phyloP scores from a whole-genome alignment of 2,797 vertebrate genomes.

The Hoplostethus atlanticus region DNA sequence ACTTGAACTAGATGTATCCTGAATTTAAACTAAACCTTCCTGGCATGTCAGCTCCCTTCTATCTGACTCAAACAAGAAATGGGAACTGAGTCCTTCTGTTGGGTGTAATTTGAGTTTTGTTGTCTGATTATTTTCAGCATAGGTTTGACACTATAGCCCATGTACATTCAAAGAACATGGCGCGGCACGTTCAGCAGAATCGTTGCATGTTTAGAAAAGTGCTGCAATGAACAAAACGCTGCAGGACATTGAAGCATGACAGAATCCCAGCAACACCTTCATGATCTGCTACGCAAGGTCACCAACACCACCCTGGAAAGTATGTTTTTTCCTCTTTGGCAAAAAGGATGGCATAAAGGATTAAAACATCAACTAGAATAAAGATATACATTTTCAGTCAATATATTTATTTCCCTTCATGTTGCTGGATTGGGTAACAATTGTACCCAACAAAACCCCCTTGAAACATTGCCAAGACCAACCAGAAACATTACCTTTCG shows the following conservation, averaged over 20 bases:
- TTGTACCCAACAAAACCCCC: conserved; percentile 3
- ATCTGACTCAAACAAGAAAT: conserved; percentile 36
- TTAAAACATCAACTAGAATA: too few species aligned
- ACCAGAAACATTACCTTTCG: not conserved
- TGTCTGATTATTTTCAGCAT: conserved; percentile 45
- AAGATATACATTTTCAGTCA: conserved; percentile 15
- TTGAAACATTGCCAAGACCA: too few species aligned
- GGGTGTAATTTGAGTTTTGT: conserved; percentile 27
- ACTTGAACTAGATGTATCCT: conserved; percentile 76
- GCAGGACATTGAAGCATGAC: conserved; percentile 69
- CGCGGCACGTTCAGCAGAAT: conserved; percentile 51
- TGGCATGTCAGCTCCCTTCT: conserved; percentile 42
- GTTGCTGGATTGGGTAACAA: conserved; percentile 8
- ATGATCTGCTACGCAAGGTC: conserved; percentile 71
- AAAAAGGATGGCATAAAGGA: conserved; percentile 7
- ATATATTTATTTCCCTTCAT: conserved; percentile 4
- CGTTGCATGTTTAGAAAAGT: conserved; percentile 67
- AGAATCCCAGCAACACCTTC: conserved; percentile 67
- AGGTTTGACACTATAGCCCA: conserved; percentile 40
- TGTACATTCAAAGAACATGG: conserved; percentile 54
- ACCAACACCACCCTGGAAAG: conserved; percentile 25
- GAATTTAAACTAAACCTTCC: conserved; percentile 73
- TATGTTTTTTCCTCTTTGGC: conserved; percentile 37
- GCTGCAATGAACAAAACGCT: conserved; percentile 71
- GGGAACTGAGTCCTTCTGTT: conserved; percentile 28